Base-by-base conservation (phyloP, 2,797 vertebrate species). In the Dipus sagitta region DNA sequence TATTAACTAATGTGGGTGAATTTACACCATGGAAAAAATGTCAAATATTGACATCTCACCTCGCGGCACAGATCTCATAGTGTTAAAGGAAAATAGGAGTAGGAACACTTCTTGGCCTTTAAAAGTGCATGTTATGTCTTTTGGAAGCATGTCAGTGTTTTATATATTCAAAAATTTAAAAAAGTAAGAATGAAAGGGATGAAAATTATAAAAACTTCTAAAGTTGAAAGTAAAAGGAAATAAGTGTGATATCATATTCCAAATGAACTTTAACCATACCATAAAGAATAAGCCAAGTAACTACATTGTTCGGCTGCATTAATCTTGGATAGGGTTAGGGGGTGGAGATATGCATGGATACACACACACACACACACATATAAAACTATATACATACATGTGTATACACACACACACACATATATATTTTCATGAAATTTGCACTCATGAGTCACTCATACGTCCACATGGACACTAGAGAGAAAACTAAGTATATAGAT, bases 141-240 rank as follows among this genome's bases (percentile, higher is more conserved):
- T 78, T 74, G 58, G 77, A 78, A 78, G 30, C 30, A 82, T 68
- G 58, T 38, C 20, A 52, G 21, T 82, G 13, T 86, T 92, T 70
- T 24, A 72, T 17, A 77, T 60, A 85, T 86, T 89, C 15, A 67
- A 79, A 85, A 58, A 67, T 86, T 38, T 18, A 32, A 79, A 60
- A 72, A 86, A 75, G 68, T 68, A 11, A 72, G 26, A 83, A 68
- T 70, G 58, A 20, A 83, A 91, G 26, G 17, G 5, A 30, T 78
- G 30, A 71, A 76, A 30, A 47, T 11, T 11, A 47, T 9, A 77
- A 54, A 68, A 15, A 30, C 3, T 23, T 60, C 67, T 75, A 76
- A 81, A 90, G n/a, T 12, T 62, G 62, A 76, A 94, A 87, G 34
- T 7, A 64, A 47, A 72, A 85, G 26, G 42, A 77, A 93, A 77